phyloP scores from a whole-genome alignment of 2,888 invertebrate genomes.

The Poecilobothrus nobilitatus region DNA sequence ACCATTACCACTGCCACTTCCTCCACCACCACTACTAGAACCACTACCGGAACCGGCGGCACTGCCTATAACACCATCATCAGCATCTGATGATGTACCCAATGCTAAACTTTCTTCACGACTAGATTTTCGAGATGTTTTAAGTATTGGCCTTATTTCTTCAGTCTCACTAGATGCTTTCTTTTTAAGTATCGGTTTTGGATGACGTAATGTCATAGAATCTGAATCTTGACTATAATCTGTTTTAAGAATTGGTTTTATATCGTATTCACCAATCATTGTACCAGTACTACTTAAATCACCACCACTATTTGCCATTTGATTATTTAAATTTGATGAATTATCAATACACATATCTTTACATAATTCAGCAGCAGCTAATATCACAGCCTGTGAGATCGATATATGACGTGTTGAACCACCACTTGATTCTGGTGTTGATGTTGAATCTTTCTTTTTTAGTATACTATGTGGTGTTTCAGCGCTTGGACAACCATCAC shows the following conservation, averaged over 20 bases:
- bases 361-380: constrained; percentile 46
- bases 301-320: constrained; percentile 12
- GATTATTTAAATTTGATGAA: constrained; percentile 24
- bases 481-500: constrained; percentile 53
- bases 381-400: constrained; percentile 42
- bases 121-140: constrained; percentile 59
- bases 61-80: constrained; percentile 23
- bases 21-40: constrained; percentile 16
- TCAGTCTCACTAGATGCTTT: constrained; percentile 68
- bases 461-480: constrained; percentile 62
- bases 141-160: constrained; percentile 69
- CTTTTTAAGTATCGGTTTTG: constrained; percentile 78
- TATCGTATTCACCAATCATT: constrained; percentile 43
- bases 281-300: neutral
- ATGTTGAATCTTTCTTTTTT: constrained; percentile 48
- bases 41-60: constrained; percentile 21
- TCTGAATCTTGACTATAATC: constrained; percentile 57
- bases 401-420: constrained; percentile 39
- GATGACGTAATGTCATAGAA: constrained; percentile 37
- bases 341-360: constrained; percentile 40
- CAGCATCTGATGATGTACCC: constrained; percentile 24
- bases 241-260: constrained; percentile 74
- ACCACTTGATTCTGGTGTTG: constrained; percentile 41
- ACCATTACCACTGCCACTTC: constrained; percentile 21
- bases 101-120: constrained; percentile 50